Evolutionary conservation across 1,140 invertebrate genomes (phyloP).

Genomic region (Chlorops oryzae): DNA sequence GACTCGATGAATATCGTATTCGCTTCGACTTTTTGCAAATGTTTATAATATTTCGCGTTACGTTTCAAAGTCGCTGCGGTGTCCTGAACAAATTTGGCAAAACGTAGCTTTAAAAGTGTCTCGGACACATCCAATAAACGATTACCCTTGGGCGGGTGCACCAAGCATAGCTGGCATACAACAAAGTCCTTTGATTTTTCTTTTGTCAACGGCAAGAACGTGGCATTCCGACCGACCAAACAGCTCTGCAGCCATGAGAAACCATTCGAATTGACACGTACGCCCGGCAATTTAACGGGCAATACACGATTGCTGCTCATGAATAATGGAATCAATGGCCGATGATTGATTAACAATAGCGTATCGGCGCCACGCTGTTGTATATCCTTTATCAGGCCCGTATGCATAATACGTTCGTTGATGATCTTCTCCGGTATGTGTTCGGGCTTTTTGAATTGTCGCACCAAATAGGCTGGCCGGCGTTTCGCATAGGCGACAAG

Average conservation of each 20-base stretch:
- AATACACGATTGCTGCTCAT: constrained; percentile 30
- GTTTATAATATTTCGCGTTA: constrained; percentile 38
- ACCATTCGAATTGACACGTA: constrained; percentile 36
- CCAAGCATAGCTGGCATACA: constrained; percentile 37
- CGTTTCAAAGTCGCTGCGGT: constrained; percentile 25
- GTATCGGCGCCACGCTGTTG: constrained; percentile 38
- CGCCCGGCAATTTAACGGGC: constrained; percentile 36
- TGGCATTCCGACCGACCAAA: constrained; percentile 35
- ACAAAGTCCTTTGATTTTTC: constrained; percentile 29
- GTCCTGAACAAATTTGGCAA: constrained; percentile 33
- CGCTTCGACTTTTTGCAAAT: constrained; percentile 32
- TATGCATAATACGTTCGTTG: constrained; percentile 41
- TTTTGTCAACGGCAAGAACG: constrained; percentile 37
- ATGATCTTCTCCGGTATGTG: constrained; percentile 42
- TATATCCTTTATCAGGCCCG: constrained; percentile 31
- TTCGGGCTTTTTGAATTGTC: constrained; percentile 42
- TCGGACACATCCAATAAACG: constrained; percentile 35
- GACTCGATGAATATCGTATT: constrained; percentile 29
- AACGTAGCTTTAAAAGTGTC: constrained; percentile 35
- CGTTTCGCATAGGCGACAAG: constrained; percentile 37
- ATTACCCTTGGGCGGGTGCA: constrained; percentile 39
- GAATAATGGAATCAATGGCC: constrained; percentile 34
- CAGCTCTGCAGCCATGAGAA: constrained; percentile 41
- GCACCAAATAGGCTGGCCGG: constrained; percentile 40
- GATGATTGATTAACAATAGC: constrained; percentile 34